Percentiles rank a stretch among this genome's conserved stretches.
Evolutionary conservation across 92 coral and sea anemone genomes (phyloP).

Genomic region (Porites cylindrica): DNA sequence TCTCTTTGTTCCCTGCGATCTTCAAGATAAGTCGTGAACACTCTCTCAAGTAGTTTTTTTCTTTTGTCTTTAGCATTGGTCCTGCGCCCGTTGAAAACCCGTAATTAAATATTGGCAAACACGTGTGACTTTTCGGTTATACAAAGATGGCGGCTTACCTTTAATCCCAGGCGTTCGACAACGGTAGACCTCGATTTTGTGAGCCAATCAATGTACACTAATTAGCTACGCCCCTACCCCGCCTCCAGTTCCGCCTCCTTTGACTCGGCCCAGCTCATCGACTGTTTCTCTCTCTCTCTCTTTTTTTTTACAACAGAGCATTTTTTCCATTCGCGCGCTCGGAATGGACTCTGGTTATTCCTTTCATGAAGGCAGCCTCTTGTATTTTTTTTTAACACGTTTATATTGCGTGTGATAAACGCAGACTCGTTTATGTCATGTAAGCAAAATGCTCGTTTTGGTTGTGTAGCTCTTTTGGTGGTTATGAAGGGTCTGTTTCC

Average conservation of each 20-base stretch:
- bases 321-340: neutral
- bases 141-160: neutral
- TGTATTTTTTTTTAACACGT: too few species aligned
- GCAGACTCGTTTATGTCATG: too few species aligned
- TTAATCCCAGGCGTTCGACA: constrained; percentile 1
- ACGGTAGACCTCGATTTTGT: neutral
- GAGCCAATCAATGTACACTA: constrained; percentile 2
- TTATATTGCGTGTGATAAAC: too few species aligned
- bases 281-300: neutral
- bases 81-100: constrained; percentile 9
- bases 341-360: neutral
- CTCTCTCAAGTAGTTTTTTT: neutral
- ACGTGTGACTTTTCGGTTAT: neutral
- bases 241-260: neutral
- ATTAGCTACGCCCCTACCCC: neutral
- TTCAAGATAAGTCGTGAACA: neutral
- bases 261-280: neutral
- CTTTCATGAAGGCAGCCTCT: neutral
- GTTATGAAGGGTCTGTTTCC: too few species aligned
- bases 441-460: too few species aligned
- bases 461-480: too few species aligned
- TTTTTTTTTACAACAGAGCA: neutral
- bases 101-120: constrained; percentile 5
- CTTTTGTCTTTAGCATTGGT: neutral
- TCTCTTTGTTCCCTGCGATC: neutral